Evolutionary conservation across 2,113 vertebrate genomes (phyloP), one percentile per base, ranked within the genome.

Genomic region (Abramis brama): DNA sequence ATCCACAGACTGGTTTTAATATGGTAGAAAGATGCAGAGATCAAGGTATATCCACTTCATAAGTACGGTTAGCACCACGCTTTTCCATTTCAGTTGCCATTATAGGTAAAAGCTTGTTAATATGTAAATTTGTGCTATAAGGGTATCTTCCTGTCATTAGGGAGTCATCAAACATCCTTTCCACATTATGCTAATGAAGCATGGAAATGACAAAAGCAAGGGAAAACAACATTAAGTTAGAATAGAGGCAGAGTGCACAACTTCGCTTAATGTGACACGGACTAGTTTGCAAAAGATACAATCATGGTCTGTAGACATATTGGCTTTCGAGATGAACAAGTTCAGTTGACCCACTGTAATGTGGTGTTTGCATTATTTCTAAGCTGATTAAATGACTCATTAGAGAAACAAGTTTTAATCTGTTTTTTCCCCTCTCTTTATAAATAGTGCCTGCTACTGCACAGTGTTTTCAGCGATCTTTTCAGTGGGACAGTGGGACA

Each of bases 151-250:
- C 90, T 89, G 89, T 93, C 93, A 93, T 95, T 94, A 94, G 90
- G 74, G 88, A 93, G 91, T 93, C 93, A 94, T 94, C 93, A 95
- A 92, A 92, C 87, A 88, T 87, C 87, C 90, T 89, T 94, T 90
- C 91, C 91, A 92, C 93, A 94, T 93, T 92, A 91, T 91, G 90
- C 91, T 94, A 95, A 94, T 88, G 91, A 92, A 92, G 92, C 90
- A 78, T 94, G 92, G 90, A 91, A 94, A 93, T 94, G 91, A 92
- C 92, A 94, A 93, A 91, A 86, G 89, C 85, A 87, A 89, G 88
- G 57, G 88, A 92, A 92, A 93, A 91, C 84, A 89, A 88, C 92
- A 85, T 77, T 91, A 91, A 89, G 84, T 77, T 77, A 74, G 71
- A 55, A 86, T 64, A 85, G 85, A 87, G 80, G 47, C 45, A 75